phyloP scores from a whole-genome alignment of 2,797 vertebrate genomes.

The Onychomys arenicola region DNA sequence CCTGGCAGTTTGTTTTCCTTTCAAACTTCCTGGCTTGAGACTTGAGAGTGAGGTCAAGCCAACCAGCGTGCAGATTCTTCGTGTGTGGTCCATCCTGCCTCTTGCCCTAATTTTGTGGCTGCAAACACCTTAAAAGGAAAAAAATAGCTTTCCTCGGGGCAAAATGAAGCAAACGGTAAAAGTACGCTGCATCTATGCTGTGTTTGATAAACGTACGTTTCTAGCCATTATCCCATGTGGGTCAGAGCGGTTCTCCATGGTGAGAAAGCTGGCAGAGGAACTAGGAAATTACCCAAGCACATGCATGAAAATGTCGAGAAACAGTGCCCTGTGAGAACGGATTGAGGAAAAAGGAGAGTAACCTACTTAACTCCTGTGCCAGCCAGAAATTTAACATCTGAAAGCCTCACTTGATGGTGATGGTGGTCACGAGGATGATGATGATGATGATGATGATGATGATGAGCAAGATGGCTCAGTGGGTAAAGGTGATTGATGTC shows the following conservation, averaged over 20 bases:
- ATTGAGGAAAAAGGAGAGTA: background rate
- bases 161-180: slow-evolving; percentile 66
- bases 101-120: slow-evolving; percentile 64
- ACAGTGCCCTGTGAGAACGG: slow-evolving; percentile 2
- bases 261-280: slow-evolving; percentile 50
- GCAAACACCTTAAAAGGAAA: slow-evolving; percentile 78
- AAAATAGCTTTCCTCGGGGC: slow-evolving; percentile 47
- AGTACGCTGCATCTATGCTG: background rate
- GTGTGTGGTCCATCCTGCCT: slow-evolving; percentile 70
- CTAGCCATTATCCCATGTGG: background rate
- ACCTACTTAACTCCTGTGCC: slow-evolving; percentile 7
- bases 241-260: background rate
- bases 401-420: slow-evolving; percentile 36
- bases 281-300: slow-evolving; percentile 52
- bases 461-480: background rate
- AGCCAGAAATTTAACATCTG: slow-evolving; percentile 57
- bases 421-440: background rate
- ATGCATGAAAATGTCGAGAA: slow-evolving; percentile 1
- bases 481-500: background rate
- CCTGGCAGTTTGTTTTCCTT: slow-evolving; percentile 72
- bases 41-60: slow-evolving; percentile 74
- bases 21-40: slow-evolving; percentile 72
- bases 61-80: slow-evolving; percentile 63
- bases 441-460: background rate
- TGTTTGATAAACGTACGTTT: slow-evolving; percentile 63